These are phyloP conservation scores for Scalopus aquaticus DNA, from an alignment of 2,113 vertebrate species.

Conservation along the genomic window DNA sequence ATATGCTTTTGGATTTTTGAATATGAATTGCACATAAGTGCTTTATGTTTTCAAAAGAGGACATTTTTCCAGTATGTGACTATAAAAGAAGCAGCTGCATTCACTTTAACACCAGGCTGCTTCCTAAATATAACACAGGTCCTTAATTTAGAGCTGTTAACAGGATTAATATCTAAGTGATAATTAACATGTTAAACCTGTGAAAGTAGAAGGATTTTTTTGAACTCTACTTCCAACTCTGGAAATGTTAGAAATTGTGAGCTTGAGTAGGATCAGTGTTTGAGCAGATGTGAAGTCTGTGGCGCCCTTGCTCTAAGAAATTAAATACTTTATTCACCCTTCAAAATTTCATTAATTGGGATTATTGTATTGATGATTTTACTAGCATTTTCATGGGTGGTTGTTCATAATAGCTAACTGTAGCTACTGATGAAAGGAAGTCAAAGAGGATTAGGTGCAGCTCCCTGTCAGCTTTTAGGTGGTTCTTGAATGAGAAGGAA, in stretches of 20 bases:
- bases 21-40: neutral
- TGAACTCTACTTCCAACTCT: constrained; percentile 45
- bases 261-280: neutral
- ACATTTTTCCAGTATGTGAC: neutral
- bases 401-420: neutral
- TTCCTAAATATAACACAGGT: constrained; percentile 50
- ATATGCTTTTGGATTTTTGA: neutral
- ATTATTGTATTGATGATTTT: constrained; percentile 37
- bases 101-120: constrained; percentile 35
- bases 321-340: constrained; percentile 10
- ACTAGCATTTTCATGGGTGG: neutral
- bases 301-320: neutral
- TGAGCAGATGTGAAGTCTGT: neutral
- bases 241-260: neutral
- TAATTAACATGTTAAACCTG: constrained; percentile 65
- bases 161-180: constrained; percentile 67
- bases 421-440: constrained; percentile 24
- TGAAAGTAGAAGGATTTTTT: neutral
- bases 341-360: constrained; percentile 4
- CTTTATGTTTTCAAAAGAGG: constrained; percentile 52
- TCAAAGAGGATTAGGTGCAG: neutral
- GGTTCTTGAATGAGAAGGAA: neutral
- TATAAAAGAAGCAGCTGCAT: constrained; percentile 40
- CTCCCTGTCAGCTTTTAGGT: neutral
- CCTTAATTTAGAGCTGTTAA: constrained; percentile 67